Conservation (phyloP, 2,797 vertebrate species). For the Rhinichthys osculus region DNA sequence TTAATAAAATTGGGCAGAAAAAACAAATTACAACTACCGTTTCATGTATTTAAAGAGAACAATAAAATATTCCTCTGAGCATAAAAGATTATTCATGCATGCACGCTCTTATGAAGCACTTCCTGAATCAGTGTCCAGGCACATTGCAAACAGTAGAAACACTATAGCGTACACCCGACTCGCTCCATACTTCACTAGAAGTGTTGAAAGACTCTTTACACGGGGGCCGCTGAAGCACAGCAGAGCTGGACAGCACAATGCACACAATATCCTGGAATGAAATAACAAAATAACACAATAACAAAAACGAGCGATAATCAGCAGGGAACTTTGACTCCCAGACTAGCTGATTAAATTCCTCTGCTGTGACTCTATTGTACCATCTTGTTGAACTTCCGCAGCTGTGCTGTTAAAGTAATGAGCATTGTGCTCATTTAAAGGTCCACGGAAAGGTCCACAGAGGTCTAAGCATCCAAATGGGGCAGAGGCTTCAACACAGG, state of each 20-base stretch:
- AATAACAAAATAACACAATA: constrained; percentile 72
- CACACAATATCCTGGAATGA: constrained; percentile 51
- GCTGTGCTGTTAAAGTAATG: constrained; percentile 33
- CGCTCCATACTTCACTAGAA: constrained; percentile 57
- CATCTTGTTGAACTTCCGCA: constrained; percentile 49
- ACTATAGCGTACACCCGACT: not conserved
- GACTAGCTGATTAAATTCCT: constrained; percentile 70
- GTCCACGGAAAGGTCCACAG: not conserved
- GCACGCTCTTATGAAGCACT: constrained; percentile 63
- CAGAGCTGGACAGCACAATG: constrained; percentile 39
- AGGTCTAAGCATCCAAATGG: constrained; percentile 21
- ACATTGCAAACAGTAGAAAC: not conserved
- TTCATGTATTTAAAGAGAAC: not conserved
- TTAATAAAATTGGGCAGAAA: not conserved
- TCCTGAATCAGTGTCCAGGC: constrained; percentile 53
- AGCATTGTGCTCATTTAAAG: constrained; percentile 27
- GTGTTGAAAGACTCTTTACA: constrained; percentile 11
- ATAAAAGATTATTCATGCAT: constrained; percentile 49
- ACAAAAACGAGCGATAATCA: constrained; percentile 64
- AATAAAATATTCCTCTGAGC: constrained; percentile 7
- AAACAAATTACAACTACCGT: not conserved
- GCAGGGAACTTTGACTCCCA: constrained; percentile 55
- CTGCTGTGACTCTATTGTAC: constrained; percentile 60
- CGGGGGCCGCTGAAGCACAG: constrained; percentile 54
- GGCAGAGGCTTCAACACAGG: constrained; percentile 45